A percentile compares a stretch with the other conserved stretches of the same genome.
phyloP scores from a whole-genome alignment of 2,888 invertebrate species.

The Vannuccia rotundouncinata region DNA sequence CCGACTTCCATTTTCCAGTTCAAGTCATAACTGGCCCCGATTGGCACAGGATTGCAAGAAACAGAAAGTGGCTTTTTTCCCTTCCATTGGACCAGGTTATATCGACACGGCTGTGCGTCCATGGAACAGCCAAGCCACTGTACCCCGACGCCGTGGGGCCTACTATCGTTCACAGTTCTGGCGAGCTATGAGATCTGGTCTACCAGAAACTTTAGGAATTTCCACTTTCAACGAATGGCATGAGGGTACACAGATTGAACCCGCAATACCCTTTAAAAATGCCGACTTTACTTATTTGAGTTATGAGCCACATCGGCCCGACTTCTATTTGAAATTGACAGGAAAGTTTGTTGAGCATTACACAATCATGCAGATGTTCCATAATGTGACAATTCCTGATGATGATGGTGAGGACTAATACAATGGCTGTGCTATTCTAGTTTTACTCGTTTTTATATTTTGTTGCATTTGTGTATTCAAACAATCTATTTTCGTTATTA shows the following conservation, averaged over 20 bases:
- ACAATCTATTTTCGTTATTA: too few relatives aligned
- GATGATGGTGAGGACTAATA: not conserved
- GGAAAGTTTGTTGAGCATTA: conserved; percentile 53
- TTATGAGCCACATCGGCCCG: conserved; percentile 63
- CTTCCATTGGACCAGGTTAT: conserved; percentile 68
- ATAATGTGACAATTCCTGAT: not conserved
- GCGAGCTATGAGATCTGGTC: conserved; percentile 61
- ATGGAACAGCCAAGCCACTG: conserved; percentile 61
- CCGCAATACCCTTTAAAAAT: conserved; percentile 59
- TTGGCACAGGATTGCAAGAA: not conserved
- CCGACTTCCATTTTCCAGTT: too few relatives aligned
- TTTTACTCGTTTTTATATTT: too few relatives aligned
- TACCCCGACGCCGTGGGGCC: conserved; percentile 59
- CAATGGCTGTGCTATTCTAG: too few relatives aligned
- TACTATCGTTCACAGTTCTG: conserved; percentile 61
- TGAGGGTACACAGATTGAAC: conserved; percentile 70
- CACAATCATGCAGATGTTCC: not conserved
- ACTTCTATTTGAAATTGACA: conserved; percentile 65
- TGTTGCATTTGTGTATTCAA: too few relatives aligned
- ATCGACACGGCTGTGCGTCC: conserved; percentile 63
- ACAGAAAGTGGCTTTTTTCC: conserved; percentile 59
- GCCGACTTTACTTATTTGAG: conserved; percentile 60
- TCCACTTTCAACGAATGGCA: conserved; percentile 72
- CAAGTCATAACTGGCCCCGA: not conserved
- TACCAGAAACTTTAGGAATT: conserved; percentile 61